Evolutionary conservation across 2,888 invertebrate species (phyloP), one percentile per base, ranked within the genome.

Genomic region (Plusia festucae): DNA sequence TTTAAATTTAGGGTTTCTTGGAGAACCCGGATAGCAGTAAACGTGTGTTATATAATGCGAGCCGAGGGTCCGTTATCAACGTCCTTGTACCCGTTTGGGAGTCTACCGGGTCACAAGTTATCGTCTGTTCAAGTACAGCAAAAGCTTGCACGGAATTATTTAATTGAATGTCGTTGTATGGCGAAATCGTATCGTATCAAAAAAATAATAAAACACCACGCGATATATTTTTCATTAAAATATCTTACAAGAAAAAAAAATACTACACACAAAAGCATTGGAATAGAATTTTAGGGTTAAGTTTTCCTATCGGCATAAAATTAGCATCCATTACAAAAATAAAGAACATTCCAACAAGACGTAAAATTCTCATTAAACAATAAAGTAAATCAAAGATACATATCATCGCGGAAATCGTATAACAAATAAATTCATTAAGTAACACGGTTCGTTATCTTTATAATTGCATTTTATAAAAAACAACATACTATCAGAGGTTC

Each of bases 11-110:
- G 62, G 34, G 40, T 40, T 16, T 34, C 15, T 9, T 27, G 49
- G 18, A n/a, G 27, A 40, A 53, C 53, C 49, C 30, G 60, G 62
- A 57, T 65, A 6, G 65, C 32, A 62, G 70, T 66, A 40, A 2
- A 22, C 20, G 64, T 77, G 44, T 64, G 55, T 75, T 79, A 81
- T 56, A 65, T 73, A 73, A 70, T 66, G n/a, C 9, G 16, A 75
- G 53, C 64, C 79, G 79, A 83, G 84, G 88, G 85, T 85, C 75
- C 69, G 70, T 89, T 91, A 92, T 91, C 91, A 74, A 64, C 56
- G 90, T 79, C 92, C 93, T 92, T 92, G 92, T 86, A 84, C 82
- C 82, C 75, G 70, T 88, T 86, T 60, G 79, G 77, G 80, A 85
- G 81, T 85, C 85, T 87, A 84, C 83, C 85, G 87, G 90, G 90